These are phyloP conservation scores for Xylocampa areola DNA, from an alignment of 2,888 invertebrate species.

Conservation along the genomic window DNA sequence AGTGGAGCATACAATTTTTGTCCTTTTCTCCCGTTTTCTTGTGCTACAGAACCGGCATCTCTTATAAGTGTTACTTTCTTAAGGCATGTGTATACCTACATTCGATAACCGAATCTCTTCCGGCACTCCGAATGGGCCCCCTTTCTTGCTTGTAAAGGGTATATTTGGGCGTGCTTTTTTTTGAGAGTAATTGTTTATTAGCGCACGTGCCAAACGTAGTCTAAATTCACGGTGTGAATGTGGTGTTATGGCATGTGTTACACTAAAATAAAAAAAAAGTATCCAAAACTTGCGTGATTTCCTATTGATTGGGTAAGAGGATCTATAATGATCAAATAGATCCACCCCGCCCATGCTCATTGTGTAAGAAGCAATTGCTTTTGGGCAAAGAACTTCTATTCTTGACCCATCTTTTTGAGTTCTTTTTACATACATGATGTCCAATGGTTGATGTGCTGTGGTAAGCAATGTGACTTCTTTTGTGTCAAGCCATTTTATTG, in stretches of 20 bases:
- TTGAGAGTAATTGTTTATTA: slow-evolving; percentile 36
- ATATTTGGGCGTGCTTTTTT: slow-evolving; percentile 25
- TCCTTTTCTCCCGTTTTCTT: slow-evolving; percentile 47
- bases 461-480: slow-evolving; percentile 49
- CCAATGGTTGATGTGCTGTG: slow-evolving; percentile 47
- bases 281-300: slow-evolving; percentile 2
- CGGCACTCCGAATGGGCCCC: slow-evolving; percentile 59
- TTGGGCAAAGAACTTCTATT: too few species aligned
- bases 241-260: slow-evolving; percentile 18
- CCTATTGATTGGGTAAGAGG: not conserved
- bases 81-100: slow-evolving; percentile 60
- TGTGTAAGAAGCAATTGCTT: not conserved
- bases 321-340: slow-evolving; percentile 10
- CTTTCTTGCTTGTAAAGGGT: slow-evolving; percentile 21
- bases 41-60: slow-evolving; percentile 64
- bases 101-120: slow-evolving; percentile 62
- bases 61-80: slow-evolving; percentile 59
- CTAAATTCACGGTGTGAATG: slow-evolving; percentile 48
- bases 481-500: slow-evolving; percentile 60
- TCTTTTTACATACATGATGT: not conserved
- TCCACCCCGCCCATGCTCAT: slow-evolving; percentile 10
- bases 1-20: slow-evolving; percentile 45
- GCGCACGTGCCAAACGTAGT: slow-evolving; percentile 40
- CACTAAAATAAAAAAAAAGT: too few species aligned
- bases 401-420: too few species aligned